Conservation (phyloP, 2,888 invertebrate genomes). For the Sphaeridia pumilis region DNA sequence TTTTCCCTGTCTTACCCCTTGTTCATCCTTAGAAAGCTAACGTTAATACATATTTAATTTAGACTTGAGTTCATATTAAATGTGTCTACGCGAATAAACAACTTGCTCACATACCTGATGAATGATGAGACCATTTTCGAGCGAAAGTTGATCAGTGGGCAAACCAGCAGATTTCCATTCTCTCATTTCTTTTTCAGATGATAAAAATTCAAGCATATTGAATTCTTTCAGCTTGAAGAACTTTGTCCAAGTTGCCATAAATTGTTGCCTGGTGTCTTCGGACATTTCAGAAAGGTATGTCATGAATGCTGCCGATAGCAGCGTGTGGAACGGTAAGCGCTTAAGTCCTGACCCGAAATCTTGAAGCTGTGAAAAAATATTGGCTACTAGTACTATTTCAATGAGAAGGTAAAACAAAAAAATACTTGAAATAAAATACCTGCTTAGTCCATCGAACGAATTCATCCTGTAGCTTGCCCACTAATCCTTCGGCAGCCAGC, state of each 20-base stretch:
- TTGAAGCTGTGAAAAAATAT: slow-evolving; percentile 44
- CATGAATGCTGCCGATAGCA: slow-evolving; percentile 65
- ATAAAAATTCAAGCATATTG: slow-evolving; percentile 48
- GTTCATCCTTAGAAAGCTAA: background rate
- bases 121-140: slow-evolving; percentile 70
- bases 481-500: slow-evolving; percentile 62
- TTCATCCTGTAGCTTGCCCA: slow-evolving; percentile 78
- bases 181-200: slow-evolving; percentile 61
- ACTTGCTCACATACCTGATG: slow-evolving; percentile 48
- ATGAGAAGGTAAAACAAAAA: background rate
- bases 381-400: background rate
- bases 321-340: slow-evolving; percentile 52
- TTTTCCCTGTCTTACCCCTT: background rate
- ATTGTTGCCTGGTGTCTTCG: slow-evolving; percentile 53
- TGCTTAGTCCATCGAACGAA: slow-evolving; percentile 74
- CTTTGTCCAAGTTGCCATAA: slow-evolving; percentile 41
- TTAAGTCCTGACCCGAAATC: slow-evolving; percentile 52
- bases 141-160: slow-evolving; percentile 61
- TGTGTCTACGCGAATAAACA: background rate
- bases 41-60: background rate
- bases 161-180: slow-evolving; percentile 78
- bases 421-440: slow-evolving; percentile 39
- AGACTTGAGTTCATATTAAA: background rate
- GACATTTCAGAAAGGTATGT: slow-evolving; percentile 59
- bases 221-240: slow-evolving; percentile 41